Base-by-base conservation (phyloP, 2,113 vertebrate species). In the Osmerus mordax region DNA sequence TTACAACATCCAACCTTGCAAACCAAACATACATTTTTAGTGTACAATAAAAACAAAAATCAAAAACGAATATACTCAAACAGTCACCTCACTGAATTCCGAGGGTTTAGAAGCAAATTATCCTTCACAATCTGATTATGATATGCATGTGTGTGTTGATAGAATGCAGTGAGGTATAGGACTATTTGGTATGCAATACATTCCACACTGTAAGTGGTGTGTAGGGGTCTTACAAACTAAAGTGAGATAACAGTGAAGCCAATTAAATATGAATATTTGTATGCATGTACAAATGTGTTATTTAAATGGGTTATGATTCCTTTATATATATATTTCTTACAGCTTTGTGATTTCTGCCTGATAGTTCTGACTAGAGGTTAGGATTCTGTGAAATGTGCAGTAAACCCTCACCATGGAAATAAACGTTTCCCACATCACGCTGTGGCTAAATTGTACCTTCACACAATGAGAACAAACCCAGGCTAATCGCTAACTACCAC, bases 401-500 rank as follows among this genome's bases (percentile, higher is more conserved):
- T 78, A 78, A 77, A 71, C 64, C 71, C 74, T 70, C 58, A 41
- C 15, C 59, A 14, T 52, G 58, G 18, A 21, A 53, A 65, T n/a
- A 19, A 56, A 70, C 65, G 56, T 81, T 83, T 83, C 78, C 66
- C 3, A 52, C 67, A 66, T 78, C 51, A 65, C 72, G 71, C 74
- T 69, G 71, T 73, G 70, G 54, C 16, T 64, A 86, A 84, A 80
- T 78, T 53, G 71, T 77, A 79, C 86, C 67, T 75, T 83, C 81
- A 81, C 86, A 70, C 72, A 66, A 74, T 36, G 25, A 69, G 65
- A 75, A 81, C 61, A 80, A 83, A 41, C 87, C 80, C 79, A 84
- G 84, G 80, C 84, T 92, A 92, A 93, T 93, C 87, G 80, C 74
- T 18, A 54, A 81, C 82, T 73, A 77, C 76, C 79, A 59, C 74